phyloP scores from a whole-genome alignment of 2,888 invertebrate genomes.

The Drosophila macrospina region DNA sequence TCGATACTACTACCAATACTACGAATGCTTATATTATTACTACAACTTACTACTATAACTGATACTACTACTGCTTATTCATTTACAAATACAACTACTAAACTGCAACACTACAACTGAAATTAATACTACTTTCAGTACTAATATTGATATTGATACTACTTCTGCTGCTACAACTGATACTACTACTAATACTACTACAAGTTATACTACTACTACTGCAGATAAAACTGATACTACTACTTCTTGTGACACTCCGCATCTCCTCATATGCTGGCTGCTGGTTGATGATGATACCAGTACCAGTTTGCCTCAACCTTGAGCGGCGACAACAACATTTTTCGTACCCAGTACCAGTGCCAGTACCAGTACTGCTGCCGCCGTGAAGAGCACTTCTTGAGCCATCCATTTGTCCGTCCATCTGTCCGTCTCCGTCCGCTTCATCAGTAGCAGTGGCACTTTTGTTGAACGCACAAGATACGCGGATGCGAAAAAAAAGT shows the following conservation, averaged over 20 bases:
- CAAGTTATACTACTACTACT: not conserved
- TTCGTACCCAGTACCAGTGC: slow-evolving; percentile 58
- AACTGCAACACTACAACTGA: not conserved
- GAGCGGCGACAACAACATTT: slow-evolving; percentile 62
- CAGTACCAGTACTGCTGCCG: slow-evolving; percentile 35
- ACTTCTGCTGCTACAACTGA: not conserved
- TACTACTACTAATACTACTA: not conserved
- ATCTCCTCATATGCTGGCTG: slow-evolving; percentile 21
- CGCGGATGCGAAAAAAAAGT: slow-evolving; percentile 76
- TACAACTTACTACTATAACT: not conserved
- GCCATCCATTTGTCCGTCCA: slow-evolving; percentile 39
- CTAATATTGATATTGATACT: not conserved
- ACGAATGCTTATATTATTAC: too few relatives aligned
- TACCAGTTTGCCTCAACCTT: slow-evolving; percentile 74
- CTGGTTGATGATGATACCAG: slow-evolving; percentile 63
- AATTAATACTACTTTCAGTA: not conserved
- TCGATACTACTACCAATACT: not conserved
- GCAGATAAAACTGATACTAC: slow-evolving; percentile 3
- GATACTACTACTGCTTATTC: not conserved
- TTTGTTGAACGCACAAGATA: slow-evolving; percentile 36
- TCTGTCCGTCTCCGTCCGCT: slow-evolving; percentile 7
- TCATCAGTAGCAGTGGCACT: slow-evolving; percentile 38
- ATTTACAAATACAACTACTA: not conserved
- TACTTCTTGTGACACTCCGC: slow-evolving; percentile 1
- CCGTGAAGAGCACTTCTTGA: slow-evolving; percentile 75